Base-by-base conservation (phyloP, 2,113 vertebrate species). In the Eulacestoma nigropectus region DNA sequence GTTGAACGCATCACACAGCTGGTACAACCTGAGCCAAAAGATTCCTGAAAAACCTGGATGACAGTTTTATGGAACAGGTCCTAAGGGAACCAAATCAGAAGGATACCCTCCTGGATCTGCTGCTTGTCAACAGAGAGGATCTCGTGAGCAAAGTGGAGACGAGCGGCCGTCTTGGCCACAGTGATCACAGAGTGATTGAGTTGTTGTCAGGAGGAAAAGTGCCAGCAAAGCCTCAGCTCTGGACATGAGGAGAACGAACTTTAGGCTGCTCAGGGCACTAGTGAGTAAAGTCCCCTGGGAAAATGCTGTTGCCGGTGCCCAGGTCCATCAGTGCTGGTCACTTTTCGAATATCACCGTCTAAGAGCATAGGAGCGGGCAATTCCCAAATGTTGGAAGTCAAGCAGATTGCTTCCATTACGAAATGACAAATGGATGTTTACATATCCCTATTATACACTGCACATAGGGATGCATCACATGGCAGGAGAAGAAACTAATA, bases 151-250 rank as follows among this genome's bases (percentile, higher is more conserved):
- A 46, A 33, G 11, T 17, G 42, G 27, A 52, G 55, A 37, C 13
- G 29, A 17, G 22, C 0, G 0, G 18, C 12, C 0, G 0, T 46
- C 46, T 26, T 9, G 53, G 46, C 18, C 55, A 18, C 37, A 27
- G 9, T 18, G 27, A 33, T 50, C 37, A 60, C 1, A 1, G 12
- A 53, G 6, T 11, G 23, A 60, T 37, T 0, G 1, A 37, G 23
- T 16, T 53, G 52, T 21, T 50, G 27, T 39, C 53, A 69, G 63
- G 21, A 37, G 32, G 21, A 42, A 42, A 76, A 59, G 46, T 23
- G 27, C 22, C 53, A 60, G 63, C 27, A 52, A 27, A 60, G 26
- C 64, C 37, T 60, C 55, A 46, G 6, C 37, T 46, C 55, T 39
- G 55, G 27, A 18, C 10, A 20, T 23, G 73, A 39, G 17, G 26